Conservation (phyloP, 92 coral and sea anemone species). For the Zoanthus solanderi region DNA sequence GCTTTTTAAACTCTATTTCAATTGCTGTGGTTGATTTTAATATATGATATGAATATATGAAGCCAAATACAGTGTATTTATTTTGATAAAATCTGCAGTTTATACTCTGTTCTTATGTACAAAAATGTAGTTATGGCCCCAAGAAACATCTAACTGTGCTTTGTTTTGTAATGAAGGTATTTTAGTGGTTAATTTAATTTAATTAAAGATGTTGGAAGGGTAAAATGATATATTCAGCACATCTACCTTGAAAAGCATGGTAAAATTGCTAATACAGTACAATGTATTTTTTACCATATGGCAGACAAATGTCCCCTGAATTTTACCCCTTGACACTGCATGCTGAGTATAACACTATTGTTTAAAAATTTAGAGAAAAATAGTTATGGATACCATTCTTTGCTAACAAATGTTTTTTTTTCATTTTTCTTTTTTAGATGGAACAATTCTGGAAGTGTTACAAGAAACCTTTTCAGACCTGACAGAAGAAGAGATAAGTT, state of each 20-base stretch:
- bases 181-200: slow-evolving; percentile 48
- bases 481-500: slow-evolving; percentile 66
- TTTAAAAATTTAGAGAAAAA: slow-evolving; percentile 33
- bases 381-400: slow-evolving; percentile 36
- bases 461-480: slow-evolving; percentile 58
- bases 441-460: slow-evolving; percentile 62
- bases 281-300: slow-evolving; percentile 50
- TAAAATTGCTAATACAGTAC: slow-evolving; percentile 18
- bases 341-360: slow-evolving; percentile 49
- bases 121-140: slow-evolving; percentile 52
- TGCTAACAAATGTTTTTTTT: slow-evolving; percentile 22
- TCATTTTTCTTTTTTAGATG: slow-evolving; percentile 50
- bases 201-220: slow-evolving; percentile 51
- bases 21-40: slow-evolving; percentile 50
- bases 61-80: slow-evolving; percentile 40
- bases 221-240: slow-evolving; percentile 47
- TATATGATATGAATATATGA: slow-evolving; percentile 34
- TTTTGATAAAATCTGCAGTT: slow-evolving; percentile 33
- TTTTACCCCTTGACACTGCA: slow-evolving; percentile 33
- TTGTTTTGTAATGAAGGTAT: slow-evolving; percentile 50
- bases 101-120: slow-evolving; percentile 25
- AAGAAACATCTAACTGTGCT: slow-evolving; percentile 49
- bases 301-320: slow-evolving; percentile 51
- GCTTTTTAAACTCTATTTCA: slow-evolving; percentile 43
- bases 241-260: slow-evolving; percentile 32